Conservation (phyloP, 1,140 invertebrate genomes). For the Artemia franciscana region DNA sequence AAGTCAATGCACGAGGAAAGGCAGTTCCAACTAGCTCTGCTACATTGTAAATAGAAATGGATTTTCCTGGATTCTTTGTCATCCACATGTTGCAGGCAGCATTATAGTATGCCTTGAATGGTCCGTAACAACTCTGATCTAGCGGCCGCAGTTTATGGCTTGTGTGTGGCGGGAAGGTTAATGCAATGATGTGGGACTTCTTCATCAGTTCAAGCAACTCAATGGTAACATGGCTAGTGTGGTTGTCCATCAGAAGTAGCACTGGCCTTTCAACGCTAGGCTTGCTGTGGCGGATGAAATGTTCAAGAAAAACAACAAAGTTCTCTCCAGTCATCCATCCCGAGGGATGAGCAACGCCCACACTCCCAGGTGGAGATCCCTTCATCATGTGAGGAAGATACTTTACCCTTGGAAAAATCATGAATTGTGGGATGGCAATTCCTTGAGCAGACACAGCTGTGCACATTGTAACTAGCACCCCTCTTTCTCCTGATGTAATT, state of each 20-base stretch:
- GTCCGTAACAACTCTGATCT: slow-evolving; percentile 21
- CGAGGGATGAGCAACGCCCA: slow-evolving; percentile 16
- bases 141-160: slow-evolving; percentile 25
- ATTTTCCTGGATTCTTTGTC: background rate
- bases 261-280: slow-evolving; percentile 11
- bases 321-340: slow-evolving; percentile 17
- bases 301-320: slow-evolving; percentile 19
- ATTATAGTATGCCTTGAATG: slow-evolving; percentile 18
- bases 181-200: slow-evolving; percentile 17
- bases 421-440: slow-evolving; percentile 16
- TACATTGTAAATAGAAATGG: background rate
- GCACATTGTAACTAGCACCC: slow-evolving; percentile 21
- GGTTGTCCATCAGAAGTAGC: slow-evolving; percentile 18
- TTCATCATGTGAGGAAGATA: background rate
- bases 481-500: slow-evolving; percentile 21
- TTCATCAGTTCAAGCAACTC: slow-evolving; percentile 14
- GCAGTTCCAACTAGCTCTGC: background rate
- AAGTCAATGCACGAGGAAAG: background rate
- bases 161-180: slow-evolving; percentile 24
- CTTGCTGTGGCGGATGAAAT: slow-evolving; percentile 20
- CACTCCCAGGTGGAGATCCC: slow-evolving; percentile 15
- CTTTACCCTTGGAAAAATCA: slow-evolving; percentile 17
- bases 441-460: slow-evolving; percentile 18
- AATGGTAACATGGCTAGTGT: slow-evolving; percentile 15
- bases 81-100: background rate